These are phyloP conservation scores for Scelioninae gen. 1 DNA, from an alignment of 2,888 invertebrate species.

Conservation along the genomic window DNA sequence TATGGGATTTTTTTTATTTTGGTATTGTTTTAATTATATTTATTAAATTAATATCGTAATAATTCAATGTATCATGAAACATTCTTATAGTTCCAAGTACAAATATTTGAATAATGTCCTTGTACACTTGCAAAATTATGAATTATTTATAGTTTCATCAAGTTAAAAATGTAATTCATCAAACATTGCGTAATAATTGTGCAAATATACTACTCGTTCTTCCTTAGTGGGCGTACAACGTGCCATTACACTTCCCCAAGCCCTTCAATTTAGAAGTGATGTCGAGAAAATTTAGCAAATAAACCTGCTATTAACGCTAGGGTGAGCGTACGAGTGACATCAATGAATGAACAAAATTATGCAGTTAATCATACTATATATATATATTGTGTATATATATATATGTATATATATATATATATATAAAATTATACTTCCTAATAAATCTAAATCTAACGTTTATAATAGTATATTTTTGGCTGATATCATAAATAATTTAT, in stretches of 20 bases:
- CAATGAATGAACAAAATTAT: conserved; percentile 60
- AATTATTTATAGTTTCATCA: conserved; percentile 33
- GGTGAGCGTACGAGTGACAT: conserved; percentile 64
- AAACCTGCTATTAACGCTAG: conserved; percentile 59
- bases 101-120: background rate
- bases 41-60: too few relatives aligned
- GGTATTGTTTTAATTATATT: too few relatives aligned
- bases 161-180: conserved; percentile 35
- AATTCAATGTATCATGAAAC: too few relatives aligned
- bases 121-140: background rate
- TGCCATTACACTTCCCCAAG: conserved; percentile 63
- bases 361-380: conserved; percentile 36
- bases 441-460: background rate
- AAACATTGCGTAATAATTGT: conserved; percentile 54
- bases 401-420: background rate
- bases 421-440: conserved; percentile 6
- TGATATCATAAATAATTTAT: too few relatives aligned
- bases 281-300: conserved; percentile 64
- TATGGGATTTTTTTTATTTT: too few relatives aligned
- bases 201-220: conserved; percentile 43
- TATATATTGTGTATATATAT: background rate
- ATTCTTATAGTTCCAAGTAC: conserved; percentile 2
- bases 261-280: conserved; percentile 59
- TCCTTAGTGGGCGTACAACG: conserved; percentile 55
- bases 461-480: too few relatives aligned